These are phyloP conservation scores for Thelaira solivaga DNA, from an alignment of 2,888 invertebrate species.

Conservation along the genomic window DNA sequence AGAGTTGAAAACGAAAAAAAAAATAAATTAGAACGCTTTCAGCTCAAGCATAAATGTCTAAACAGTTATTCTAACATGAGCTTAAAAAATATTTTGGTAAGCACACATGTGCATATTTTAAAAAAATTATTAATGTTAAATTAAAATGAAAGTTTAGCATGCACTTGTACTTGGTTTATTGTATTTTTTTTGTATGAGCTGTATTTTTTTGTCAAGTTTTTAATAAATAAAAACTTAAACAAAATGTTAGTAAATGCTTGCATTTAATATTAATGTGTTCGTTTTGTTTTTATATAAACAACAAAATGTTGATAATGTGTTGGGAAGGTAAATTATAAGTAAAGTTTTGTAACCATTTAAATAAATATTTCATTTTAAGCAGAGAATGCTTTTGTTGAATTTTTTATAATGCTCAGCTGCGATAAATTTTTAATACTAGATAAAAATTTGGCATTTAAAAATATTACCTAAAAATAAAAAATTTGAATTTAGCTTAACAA, in stretches of 20 bases:
- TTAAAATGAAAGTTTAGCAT: slow-evolving; percentile 7
- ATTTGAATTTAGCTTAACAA: too few species aligned
- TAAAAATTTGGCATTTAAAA: too few species aligned
- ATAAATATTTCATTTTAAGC: too few species aligned
- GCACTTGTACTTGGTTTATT: background rate
- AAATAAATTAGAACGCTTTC: background rate
- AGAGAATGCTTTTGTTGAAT: too few species aligned
- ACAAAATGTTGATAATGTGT: background rate
- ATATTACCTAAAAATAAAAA: too few species aligned
- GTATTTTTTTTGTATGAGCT: background rate
- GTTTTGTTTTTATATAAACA: background rate
- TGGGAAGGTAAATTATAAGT: too few species aligned
- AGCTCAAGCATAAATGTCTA: slow-evolving; percentile 24
- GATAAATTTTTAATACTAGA: too few species aligned
- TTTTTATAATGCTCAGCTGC: too few species aligned
- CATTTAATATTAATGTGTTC: background rate
- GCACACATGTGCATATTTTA: slow-evolving; percentile 19
- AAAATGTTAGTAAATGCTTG: background rate
- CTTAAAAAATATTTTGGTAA: background rate
- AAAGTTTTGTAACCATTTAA: too few species aligned
- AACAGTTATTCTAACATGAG: slow-evolving; percentile 29
- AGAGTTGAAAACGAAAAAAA: background rate
- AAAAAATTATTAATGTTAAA: slow-evolving; percentile 26
- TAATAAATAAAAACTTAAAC: slow-evolving; percentile 14
- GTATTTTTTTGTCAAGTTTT: background rate